A percentile compares a stretch with the other conserved stretches of the same genome.
phyloP scores from a whole-genome alignment of 2,797 vertebrate genomes.

The Pygocentrus nattereri region DNA sequence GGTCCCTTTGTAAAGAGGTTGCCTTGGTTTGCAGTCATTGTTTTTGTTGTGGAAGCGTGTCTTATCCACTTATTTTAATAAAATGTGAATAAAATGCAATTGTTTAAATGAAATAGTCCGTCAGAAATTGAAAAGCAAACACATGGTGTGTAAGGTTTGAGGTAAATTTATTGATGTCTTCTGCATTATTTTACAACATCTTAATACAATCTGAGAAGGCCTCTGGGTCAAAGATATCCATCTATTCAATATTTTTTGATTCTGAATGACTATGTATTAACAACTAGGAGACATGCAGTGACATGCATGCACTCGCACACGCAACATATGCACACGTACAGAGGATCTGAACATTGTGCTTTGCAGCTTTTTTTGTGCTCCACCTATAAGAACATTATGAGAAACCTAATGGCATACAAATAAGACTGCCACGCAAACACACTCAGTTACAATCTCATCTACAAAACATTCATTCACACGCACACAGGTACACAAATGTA shows the following conservation, averaged over 20 bases:
- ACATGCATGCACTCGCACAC: slow-evolving; percentile 43
- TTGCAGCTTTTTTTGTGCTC: slow-evolving; percentile 60
- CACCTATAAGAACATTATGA: slow-evolving; percentile 57
- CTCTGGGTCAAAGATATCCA: slow-evolving; percentile 46
- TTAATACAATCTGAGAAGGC: slow-evolving; percentile 62
- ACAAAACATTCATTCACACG: slow-evolving; percentile 46
- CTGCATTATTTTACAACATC: slow-evolving; percentile 63
- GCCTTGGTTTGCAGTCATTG: slow-evolving; percentile 60
- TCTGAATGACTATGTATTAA: slow-evolving; percentile 58
- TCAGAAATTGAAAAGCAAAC: no score
- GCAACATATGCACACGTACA: slow-evolving; percentile 31
- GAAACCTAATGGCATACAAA: slow-evolving; percentile 47
- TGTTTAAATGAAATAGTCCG: slow-evolving; percentile 27
- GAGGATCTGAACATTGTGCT: slow-evolving; percentile 70
- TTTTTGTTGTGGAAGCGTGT: slow-evolving; percentile 60
- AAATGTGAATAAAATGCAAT: slow-evolving; percentile 59
- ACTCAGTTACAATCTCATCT: slow-evolving; percentile 30
- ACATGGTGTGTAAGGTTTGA: slow-evolving; percentile 39
- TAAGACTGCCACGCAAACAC: slow-evolving; percentile 41
- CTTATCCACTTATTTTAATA: slow-evolving; percentile 61
- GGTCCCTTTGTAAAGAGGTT: slow-evolving; percentile 13
- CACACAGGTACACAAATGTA: slow-evolving; percentile 46
- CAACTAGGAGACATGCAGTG: slow-evolving; percentile 74
- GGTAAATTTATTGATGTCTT: slow-evolving; percentile 74
- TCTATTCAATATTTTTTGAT: slow-evolving; percentile 28